A percentile compares a stretch with the other conserved stretches of the same genome.
phyloP scores from a whole-genome alignment of 1,140 invertebrate genomes.

The Pachyrhynchus sulphureomaculatus region DNA sequence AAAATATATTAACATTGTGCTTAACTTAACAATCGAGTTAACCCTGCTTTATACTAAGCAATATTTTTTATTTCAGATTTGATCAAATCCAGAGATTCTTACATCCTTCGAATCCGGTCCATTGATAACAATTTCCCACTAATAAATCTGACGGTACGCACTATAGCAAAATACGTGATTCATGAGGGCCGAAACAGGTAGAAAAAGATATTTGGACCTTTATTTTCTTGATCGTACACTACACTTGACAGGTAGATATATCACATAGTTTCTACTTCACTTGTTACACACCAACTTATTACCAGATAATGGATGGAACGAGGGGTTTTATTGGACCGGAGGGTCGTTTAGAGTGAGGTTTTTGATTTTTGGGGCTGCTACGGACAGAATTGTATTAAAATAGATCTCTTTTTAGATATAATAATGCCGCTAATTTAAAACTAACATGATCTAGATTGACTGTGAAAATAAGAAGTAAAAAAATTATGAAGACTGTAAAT shows the following conservation, averaged over 20 bases:
- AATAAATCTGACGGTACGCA: too few species aligned
- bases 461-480: not conserved
- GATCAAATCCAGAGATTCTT: too few species aligned
- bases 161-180: slow-evolving; percentile 17
- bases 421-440: slow-evolving; percentile 1
- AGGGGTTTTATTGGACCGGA: slow-evolving; percentile 20
- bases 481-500: too few species aligned
- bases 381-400: slow-evolving; percentile 12
- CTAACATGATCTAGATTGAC: not conserved
- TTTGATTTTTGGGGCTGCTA: slow-evolving; percentile 26
- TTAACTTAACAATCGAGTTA: too few species aligned
- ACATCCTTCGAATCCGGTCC: too few species aligned
- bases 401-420: not conserved
- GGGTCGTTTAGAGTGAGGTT: slow-evolving; percentile 33
- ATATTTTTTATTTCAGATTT: too few species aligned
- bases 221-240: slow-evolving; percentile 36
- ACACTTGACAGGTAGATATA: slow-evolving; percentile 39
- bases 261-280: slow-evolving; percentile 40
- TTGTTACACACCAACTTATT: slow-evolving; percentile 42
- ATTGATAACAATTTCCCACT: too few species aligned
- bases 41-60: too few species aligned
- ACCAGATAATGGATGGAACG: slow-evolving; percentile 41
- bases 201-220: slow-evolving; percentile 35
- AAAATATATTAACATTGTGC: too few species aligned
- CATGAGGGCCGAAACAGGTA: slow-evolving; percentile 34